Evolutionary conservation across 2,888 invertebrate genomes (phyloP).

Genomic region (Odontomyia ornata): DNA sequence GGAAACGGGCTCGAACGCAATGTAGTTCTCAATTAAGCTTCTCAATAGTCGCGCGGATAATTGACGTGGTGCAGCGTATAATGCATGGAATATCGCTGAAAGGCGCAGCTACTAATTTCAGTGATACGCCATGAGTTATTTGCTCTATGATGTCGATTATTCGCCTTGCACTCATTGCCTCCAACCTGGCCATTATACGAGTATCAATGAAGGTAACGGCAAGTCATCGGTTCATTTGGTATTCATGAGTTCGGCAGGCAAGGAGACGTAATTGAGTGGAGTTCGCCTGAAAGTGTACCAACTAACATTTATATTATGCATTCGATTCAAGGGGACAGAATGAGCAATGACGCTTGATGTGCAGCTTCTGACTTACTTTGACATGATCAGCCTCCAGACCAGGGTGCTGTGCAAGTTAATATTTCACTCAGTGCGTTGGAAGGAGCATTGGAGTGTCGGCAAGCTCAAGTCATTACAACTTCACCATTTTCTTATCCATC

Average conservation of each 20-base stretch:
- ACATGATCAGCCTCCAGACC: background rate
- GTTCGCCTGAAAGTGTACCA: background rate
- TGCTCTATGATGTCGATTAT: constrained; percentile 5
- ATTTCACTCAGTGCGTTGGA: background rate
- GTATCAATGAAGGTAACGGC: background rate
- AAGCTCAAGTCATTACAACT: background rate
- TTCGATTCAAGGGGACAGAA: too few species aligned
- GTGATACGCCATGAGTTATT: constrained; percentile 6
- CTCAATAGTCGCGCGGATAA: background rate
- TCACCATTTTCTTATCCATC: background rate
- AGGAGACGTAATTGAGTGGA: background rate
- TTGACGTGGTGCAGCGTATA: background rate
- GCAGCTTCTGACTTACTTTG: background rate
- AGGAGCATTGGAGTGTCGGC: background rate
- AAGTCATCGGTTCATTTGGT: background rate
- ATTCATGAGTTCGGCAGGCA: background rate
- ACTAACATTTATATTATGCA: background rate
- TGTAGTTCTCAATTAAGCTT: background rate
- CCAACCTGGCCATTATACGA: background rate
- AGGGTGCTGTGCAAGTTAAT: background rate
- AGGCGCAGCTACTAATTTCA: constrained; percentile 5
- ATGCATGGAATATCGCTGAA: background rate
- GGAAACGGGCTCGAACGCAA: background rate
- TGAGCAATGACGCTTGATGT: background rate
- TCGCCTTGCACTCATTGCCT: background rate